Evolutionary conservation across 2,888 invertebrate species (phyloP), one percentile per base, ranked within the genome.

Genomic region (Clistopyga incitator): DNA sequence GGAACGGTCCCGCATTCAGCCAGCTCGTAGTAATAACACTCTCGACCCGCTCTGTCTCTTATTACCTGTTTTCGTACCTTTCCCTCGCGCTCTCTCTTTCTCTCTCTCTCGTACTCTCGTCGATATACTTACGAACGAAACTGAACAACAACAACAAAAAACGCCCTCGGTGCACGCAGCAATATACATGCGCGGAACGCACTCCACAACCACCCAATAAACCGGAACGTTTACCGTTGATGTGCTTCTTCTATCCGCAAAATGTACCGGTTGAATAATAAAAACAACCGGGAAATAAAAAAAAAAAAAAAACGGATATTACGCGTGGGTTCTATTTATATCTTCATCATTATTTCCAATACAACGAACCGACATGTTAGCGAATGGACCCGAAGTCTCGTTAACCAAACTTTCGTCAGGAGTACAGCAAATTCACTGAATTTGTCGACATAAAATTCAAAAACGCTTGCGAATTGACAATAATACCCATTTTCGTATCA

Each of bases 1-100:
- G 68, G 56, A 71, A 67, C 47, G 68, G 71, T 50, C 34, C 45
- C 70, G 71, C 75, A 82, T 82, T 82, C 71, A 59, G 64, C 59
- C 75, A 65, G 56, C 65, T 71, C 72, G 76, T 71, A 59, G 70
- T 79, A 78, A 82, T 82, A 82, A 82, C 70, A 76, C 78, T 82
- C 78, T 78, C 71, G 29, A 70, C 65, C 78, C 70, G 71, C 56
- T 75, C 82, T 71, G n/a, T 34, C 42, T 42, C 68, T 20, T 65
- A 47, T 20, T 47, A 18, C 65, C 54, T 54, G 52, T 64, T 78
- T 54, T 72, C 34, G 25, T 70, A 70, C 52, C 47, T 54, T 67
- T 61, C 23, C 29, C 65, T 68, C 45, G 25, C 56, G 11, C 25
- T 29, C 79, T 65, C 45, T 54, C 18, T 18, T 38, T 42, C 45